Base-by-base conservation (phyloP, 2,797 vertebrate genomes). In the Odontamblyopus lacepedii region DNA sequence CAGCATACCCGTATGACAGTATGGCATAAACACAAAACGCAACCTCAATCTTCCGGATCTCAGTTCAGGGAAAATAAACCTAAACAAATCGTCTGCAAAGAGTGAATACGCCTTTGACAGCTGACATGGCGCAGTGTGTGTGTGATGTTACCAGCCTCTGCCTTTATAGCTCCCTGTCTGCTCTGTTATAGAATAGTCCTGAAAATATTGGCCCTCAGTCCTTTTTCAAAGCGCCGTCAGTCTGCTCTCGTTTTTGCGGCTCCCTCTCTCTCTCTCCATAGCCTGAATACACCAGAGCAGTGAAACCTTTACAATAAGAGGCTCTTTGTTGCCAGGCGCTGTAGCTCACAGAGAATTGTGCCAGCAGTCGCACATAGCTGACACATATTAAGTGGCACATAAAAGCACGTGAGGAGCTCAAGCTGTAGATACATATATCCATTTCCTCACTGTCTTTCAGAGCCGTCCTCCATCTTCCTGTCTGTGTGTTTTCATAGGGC, bases 381-480 rank as follows among this genome's bases (percentile, higher is more conserved):
- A 79, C 75, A 78, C 75, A 66, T 81, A 84, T 65, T 84, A 87
- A 77, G 77, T 78, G 75, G 66, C 74, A 69, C 38, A 80, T 80
- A 71, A 78, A 79, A 83, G 81, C 82, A 78, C n/a, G 44, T 53
- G 75, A 77, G 74, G 32, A 68, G 79, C 82, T 74, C 26, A 3
- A 38, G 78, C 85, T 71, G 69, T 30, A 63, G 71, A 65, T 84
- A 70, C 69, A 80, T 74, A 78, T 87, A 85, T 90, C 87, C 74
- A 85, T 90, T 91, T 91, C 87, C 89, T 89, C 75, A 76, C 73
- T 73, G 83, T 81, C 69, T 69, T 87, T 75, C 75, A 44, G 74
- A 78, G 84, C 77, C 26, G 71, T 84, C 87, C 72, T 85, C 80
- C 77, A 80, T 86, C 86, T 88, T 89, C 84, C 90, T 85, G 86